Percentiles rank a stretch among this genome's conserved stretches.
Conservation (phyloP, 2,888 invertebrate genomes). For the Boloria euphrosyne region DNA sequence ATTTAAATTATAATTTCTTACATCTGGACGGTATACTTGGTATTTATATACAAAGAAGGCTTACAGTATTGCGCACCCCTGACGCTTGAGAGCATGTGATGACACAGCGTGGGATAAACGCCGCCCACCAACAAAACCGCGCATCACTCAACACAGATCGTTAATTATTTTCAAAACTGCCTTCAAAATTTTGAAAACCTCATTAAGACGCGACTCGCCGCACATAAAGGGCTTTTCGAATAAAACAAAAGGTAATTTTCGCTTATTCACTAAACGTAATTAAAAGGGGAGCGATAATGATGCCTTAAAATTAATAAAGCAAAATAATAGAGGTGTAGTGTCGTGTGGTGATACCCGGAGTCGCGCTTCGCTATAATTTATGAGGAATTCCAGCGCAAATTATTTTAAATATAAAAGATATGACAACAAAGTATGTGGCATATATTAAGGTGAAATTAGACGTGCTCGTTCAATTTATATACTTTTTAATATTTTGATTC, state of each 20-base stretch:
- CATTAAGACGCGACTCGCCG: constrained; percentile 70
- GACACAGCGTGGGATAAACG: constrained; percentile 30
- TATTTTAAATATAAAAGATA: background rate
- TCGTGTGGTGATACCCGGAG: constrained; percentile 25
- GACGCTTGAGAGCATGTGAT: constrained; percentile 15
- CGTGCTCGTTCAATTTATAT: too few relatives aligned
- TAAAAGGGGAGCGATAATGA: constrained; percentile 69
- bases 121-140: constrained; percentile 33
- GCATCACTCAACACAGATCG: constrained; percentile 58
- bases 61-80: background rate
- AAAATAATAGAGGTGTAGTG: constrained; percentile 55
- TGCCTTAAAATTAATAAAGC: constrained; percentile 63
- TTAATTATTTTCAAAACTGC: constrained; percentile 76
- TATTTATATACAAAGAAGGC: background rate
- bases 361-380: constrained; percentile 5
- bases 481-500: background rate
- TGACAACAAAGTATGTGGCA: background rate
- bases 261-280: constrained; percentile 80
- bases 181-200: constrained; percentile 75
- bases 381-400: constrained; percentile 14
- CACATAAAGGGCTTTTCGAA: constrained; percentile 69
- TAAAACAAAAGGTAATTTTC: constrained; percentile 79
- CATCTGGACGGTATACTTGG: too few relatives aligned
- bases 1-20: too few relatives aligned
- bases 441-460: background rate